Base-by-base conservation (phyloP, 2,797 vertebrate species). In the Huso huso region DNA sequence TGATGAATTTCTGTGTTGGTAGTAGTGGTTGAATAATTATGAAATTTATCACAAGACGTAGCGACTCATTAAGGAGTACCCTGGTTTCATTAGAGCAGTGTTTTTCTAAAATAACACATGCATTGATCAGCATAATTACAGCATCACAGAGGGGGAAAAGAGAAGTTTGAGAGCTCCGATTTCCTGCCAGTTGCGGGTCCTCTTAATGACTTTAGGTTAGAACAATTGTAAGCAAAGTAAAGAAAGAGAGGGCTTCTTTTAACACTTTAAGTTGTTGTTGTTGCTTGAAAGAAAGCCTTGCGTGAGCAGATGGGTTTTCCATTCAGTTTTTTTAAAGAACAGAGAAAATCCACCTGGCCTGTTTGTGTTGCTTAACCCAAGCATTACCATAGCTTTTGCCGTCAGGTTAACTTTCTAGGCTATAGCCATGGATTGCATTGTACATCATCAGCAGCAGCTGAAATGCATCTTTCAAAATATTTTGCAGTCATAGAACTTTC, bases 21-120 rank as follows among this genome's bases (percentile, higher is more conserved):
- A 89, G 90, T 88, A 92, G 88, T 88, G 89, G 87, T 89, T 92
- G 91, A 94, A 93, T 94, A 94, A 96, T 95, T 93, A 92, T 84
- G 85, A 92, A 90, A 96, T 97, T 91, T 89, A 94, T 96, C 93
- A 93, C 79, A 83, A 92, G 88, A 89, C 88, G 89, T 77, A 77
- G 85, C 83, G 83, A 88, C 87, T 94, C 88, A 83, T 90, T 95
- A 91, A 91, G 90, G 89, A 89, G 91, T 88, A 80, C 75, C 74
- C 79, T 87, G 90, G 82, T 86, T 89, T 84, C 84, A 88, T 89
- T 88, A 90, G 85, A 86, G 81, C 77, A 75, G 86, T 86, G 87
- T 87, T 88, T 89, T 90, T 83, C 75, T 81, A 74, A 80, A 83
- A 80, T 82, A 79, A 83, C 81, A 76, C 84, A 82, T 82, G 85